Evolutionary conservation across 2,113 vertebrate species (phyloP).

Genomic region (Cryptomyrus ogoouensis): DNA sequence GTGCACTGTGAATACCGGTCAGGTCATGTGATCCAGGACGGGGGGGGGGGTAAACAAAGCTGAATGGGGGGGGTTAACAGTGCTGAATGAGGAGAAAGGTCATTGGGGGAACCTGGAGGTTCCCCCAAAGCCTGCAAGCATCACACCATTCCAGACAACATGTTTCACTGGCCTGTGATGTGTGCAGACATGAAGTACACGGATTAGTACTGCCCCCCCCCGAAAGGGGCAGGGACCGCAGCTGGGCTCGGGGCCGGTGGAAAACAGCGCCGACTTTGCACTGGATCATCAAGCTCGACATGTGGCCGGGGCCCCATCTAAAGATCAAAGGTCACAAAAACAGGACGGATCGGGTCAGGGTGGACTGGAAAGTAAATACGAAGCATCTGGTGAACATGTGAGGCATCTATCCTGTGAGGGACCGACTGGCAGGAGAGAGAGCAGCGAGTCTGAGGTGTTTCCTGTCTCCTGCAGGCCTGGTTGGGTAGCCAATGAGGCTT

Average conservation of each 20-base stretch:
- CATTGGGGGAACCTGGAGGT: neutral
- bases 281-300: neutral
- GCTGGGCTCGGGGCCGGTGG: neutral
- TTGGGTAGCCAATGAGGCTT: neutral
- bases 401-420: neutral
- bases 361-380: neutral
- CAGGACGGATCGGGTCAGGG: neutral
- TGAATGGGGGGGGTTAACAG: neutral
- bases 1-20: neutral
- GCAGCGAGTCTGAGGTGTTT: neutral
- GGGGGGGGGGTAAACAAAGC: neutral
- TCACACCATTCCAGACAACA: neutral
- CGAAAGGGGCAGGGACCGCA: neutral
- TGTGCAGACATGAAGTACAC: neutral
- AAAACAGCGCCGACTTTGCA: neutral
- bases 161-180: neutral
- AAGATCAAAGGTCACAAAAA: neutral
- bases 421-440: neutral
- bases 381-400: neutral
- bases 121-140: neutral
- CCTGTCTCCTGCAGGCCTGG: neutral
- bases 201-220: neutral
- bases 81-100: neutral
- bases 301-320: neutral
- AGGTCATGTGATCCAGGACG: neutral